Base-by-base conservation (phyloP, 2,113 vertebrate species). In the Machaerirhynchus nigripectus region DNA sequence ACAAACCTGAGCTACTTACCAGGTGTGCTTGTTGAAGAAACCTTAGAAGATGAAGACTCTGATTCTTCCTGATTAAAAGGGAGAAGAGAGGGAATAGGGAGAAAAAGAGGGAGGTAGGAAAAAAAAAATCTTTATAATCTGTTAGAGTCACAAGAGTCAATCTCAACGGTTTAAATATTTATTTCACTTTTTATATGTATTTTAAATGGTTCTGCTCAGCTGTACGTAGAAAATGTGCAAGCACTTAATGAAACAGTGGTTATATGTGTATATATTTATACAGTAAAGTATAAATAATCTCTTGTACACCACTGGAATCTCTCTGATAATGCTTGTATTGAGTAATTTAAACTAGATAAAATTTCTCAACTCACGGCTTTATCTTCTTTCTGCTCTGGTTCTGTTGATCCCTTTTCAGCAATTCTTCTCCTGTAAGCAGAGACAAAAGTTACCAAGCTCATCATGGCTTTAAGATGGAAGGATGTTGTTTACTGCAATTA, bases 391-490 rank as follows among this genome's bases (percentile, higher is more conserved):
- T 98, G 98, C 63, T 99, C 99, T 67, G 98, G 95, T 96, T 99
- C 99, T 97, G 98, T 98, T 64, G 99, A 99, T 97, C 98, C 99
- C 97, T 99, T 99, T 96, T 99, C 99, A 95, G 99, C 99, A 96
- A 99, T 99, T 98, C 99, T 98, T 98, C 99, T 99, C 98, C 99
- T 99, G 95, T 17, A 96, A 94, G 64, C 28, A 68, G 24, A 96
- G n/a, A 82, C 12, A 87, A 30, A 88, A 68, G 49, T 96, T 71
- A 92, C 18, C 28, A 39, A 64, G 37, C 70, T 64, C 44, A 75
- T 52, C 31, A 30, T 6, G 18, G 82, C n/a, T 90, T 85, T 44
- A 88, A 55, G 49, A 87, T 40, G 21, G 67, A 56, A 83, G 57
- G 74, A 64, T 11, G 3, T 27, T 75, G 15, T 75, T 92, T 70